Conservation (phyloP, 2,888 invertebrate genomes). For the Labia minor region DNA sequence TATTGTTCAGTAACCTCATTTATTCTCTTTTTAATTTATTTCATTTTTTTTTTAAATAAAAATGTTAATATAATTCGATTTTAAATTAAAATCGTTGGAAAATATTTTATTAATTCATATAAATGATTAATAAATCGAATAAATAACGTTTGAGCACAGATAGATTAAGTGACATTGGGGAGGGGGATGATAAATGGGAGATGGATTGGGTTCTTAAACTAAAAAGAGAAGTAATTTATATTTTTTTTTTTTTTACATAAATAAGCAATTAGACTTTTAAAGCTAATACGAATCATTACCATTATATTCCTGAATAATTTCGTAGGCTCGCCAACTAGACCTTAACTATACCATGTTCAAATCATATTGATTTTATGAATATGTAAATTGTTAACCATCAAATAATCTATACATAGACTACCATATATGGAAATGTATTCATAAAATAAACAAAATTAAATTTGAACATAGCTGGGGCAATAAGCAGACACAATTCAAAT, state of each 20-base stretch:
- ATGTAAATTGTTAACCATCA: constrained; percentile 13
- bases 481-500: constrained; percentile 13
- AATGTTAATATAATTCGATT: no score
- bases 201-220: no score
- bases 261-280: constrained; percentile 1
- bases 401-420: constrained; percentile 13
- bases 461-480: constrained; percentile 4
- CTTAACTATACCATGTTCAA: constrained; percentile 13
- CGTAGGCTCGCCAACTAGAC: background rate
- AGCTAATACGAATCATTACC: constrained; percentile 13
- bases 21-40: no score
- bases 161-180: no score
- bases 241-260: background rate
- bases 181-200: no score
- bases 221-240: no score
- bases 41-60: no score
- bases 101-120: no score
- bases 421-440: constrained; percentile 13
- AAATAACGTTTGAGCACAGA: no score
- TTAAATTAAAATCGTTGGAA: no score
- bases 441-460: constrained; percentile 13
- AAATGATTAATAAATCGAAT: no score
- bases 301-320: constrained; percentile 13
- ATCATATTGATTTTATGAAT: constrained; percentile 13
- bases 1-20: no score